phyloP scores from a whole-genome alignment of 2,113 vertebrate species.

The Podilymbus podiceps region DNA sequence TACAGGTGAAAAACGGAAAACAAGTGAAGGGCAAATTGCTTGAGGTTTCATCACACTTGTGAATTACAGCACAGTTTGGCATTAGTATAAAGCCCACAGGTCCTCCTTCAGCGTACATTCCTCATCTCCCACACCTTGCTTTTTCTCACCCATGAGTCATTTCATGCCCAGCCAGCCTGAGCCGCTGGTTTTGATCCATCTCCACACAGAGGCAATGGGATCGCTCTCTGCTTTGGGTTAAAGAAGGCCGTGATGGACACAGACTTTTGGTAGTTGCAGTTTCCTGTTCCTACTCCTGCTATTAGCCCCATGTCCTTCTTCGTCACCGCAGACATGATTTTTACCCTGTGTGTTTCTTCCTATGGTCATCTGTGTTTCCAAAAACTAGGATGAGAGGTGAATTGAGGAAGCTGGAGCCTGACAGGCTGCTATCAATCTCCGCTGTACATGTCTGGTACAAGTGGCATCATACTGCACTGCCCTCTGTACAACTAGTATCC shows the following conservation, averaged over 20 bases:
- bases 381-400: neutral
- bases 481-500: neutral
- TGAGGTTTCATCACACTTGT: neutral
- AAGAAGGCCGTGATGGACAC: neutral
- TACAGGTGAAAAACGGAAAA: neutral
- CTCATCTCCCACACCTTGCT: neutral
- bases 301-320: fast-evolving
- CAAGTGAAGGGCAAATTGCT: neutral
- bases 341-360: neutral
- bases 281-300: neutral
- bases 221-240: neutral
- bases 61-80: neutral
- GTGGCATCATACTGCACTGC: neutral
- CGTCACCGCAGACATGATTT: neutral
- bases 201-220: neutral
- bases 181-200: neutral
- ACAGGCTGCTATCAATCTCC: neutral
- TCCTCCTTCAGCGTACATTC: neutral
- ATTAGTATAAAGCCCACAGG: neutral
- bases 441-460: fast-evolving
- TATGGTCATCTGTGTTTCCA: neutral
- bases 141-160: neutral
- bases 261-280: neutral
- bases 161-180: neutral
- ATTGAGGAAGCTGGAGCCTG: neutral